These are phyloP conservation scores for Clarias fuscus DNA, from an alignment of 2,797 vertebrate genomes.

Conservation along the genomic window DNA sequence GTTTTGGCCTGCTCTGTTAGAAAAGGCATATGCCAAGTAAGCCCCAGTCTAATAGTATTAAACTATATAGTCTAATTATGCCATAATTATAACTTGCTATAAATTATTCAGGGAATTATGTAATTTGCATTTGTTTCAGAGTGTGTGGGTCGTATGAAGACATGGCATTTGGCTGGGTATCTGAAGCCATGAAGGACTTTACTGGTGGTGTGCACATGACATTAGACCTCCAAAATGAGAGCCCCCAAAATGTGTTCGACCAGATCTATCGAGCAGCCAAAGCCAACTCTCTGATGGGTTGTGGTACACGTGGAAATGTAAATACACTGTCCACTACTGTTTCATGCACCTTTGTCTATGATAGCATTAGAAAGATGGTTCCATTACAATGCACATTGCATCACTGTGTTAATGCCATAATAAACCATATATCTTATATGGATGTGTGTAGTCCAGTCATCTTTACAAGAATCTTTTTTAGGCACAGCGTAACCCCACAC, in stretches of 20 bases:
- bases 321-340: constrained; percentile 1
- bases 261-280: constrained; percentile 73
- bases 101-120: not conserved
- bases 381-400: not conserved
- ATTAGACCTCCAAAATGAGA: not conserved
- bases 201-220: constrained; percentile 81
- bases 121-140: constrained; percentile 60
- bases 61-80: not conserved
- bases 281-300: constrained; percentile 78
- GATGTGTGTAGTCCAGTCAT: not conserved
- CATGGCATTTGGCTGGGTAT: constrained; percentile 77
- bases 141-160: constrained; percentile 86
- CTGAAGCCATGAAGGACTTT: constrained; percentile 87
- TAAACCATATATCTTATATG: not conserved
- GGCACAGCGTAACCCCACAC: not conserved
- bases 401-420: not conserved
- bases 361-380: not conserved
- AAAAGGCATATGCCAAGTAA: constrained; percentile 92
- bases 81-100: not conserved
- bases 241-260: constrained; percentile 73
- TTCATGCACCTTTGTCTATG: not conserved
- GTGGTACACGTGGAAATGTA: constrained; percentile 76
- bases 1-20: constrained; percentile 88
- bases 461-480: constrained; percentile 8
- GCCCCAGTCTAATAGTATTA: constrained; percentile 40